Base-by-base conservation (phyloP, 2,113 vertebrate genomes). In the Verasper variegatus region DNA sequence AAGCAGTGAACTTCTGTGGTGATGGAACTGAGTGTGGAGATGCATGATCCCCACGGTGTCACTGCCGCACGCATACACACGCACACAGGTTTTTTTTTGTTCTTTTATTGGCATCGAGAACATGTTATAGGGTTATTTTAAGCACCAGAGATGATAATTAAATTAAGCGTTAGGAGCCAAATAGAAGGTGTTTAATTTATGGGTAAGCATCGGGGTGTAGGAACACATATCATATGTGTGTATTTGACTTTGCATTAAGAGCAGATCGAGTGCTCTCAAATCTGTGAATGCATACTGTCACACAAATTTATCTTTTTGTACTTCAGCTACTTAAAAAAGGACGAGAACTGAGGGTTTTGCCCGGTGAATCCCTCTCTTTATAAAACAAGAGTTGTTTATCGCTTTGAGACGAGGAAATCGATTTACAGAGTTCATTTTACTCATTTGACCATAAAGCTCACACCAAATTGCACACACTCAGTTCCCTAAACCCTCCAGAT, bases 1-100 rank as follows among this genome's bases (percentile, higher is more conserved):
- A 91, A 92, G 63, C 35, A 20, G 57, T 20, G 20, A 65, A 71
- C 82, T 81, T 91, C 86, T 90, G 88, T 89, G 89, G 87, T 60
- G 66, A 70, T 72, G 85, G 67, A 77, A 57, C 79, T 84, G 83
- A 86, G 89, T 24, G 86, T 91, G 88, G 64, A 84, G 60, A 57
- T 61, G 86, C 84, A 91, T 88, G 88, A 87, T 51, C 26, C 40
- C 62, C 31, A 47, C 49, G 26, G 51, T 56, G 56, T 10, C n/a
- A 14, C 54, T 52, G 27, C 27, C 2, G 15, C 35, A 20, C 31
- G 58, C 11, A 37, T 56, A 71, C 63, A 76, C 65, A 75, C 58
- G 64, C 60, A 68, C 77, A 65, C 52, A 76, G 56, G n/a, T 45
- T 47, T 47, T 47, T 47, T 49, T 18, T 17, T 51, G 40, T 42